A percentile compares a stretch with the other conserved stretches of the same genome.
These are phyloP conservation scores for Siphlonurus alternatus DNA, from an alignment of 2,888 invertebrate species.

Conservation along the genomic window DNA sequence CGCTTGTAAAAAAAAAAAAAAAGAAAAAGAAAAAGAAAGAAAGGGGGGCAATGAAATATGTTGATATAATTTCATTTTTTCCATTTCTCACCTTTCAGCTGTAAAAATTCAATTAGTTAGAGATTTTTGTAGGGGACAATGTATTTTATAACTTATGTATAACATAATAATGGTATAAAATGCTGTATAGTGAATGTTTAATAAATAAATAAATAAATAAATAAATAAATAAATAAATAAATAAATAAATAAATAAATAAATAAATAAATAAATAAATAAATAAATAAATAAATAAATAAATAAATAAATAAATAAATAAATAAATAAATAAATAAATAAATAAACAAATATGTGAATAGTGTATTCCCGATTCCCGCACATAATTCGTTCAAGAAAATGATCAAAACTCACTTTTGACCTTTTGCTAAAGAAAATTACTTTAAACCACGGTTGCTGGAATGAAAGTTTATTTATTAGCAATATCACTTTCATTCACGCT, in stretches of 20 bases:
- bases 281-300: neutral
- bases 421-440: too few relatives aligned
- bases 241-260: neutral
- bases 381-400: too few relatives aligned
- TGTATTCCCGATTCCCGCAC: neutral
- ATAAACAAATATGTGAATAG: neutral
- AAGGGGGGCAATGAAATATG: neutral
- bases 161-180: too few relatives aligned
- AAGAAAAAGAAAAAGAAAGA: neutral
- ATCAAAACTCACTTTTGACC: too few relatives aligned
- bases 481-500: too few relatives aligned
- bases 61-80: constrained; percentile 11
- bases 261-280: neutral
- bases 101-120: too few relatives aligned
- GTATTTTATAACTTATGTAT: too few relatives aligned
- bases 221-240: neutral
- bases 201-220: neutral
- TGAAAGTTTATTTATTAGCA: too few relatives aligned
- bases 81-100: too few relatives aligned
- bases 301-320: neutral
- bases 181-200: neutral
- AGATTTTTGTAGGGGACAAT: too few relatives aligned
- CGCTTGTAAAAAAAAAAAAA: constrained; percentile 9
- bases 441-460: too few relatives aligned
- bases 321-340: neutral